phyloP scores from a whole-genome alignment of 2,113 vertebrate species.

The Tachuris rubrigastra region DNA sequence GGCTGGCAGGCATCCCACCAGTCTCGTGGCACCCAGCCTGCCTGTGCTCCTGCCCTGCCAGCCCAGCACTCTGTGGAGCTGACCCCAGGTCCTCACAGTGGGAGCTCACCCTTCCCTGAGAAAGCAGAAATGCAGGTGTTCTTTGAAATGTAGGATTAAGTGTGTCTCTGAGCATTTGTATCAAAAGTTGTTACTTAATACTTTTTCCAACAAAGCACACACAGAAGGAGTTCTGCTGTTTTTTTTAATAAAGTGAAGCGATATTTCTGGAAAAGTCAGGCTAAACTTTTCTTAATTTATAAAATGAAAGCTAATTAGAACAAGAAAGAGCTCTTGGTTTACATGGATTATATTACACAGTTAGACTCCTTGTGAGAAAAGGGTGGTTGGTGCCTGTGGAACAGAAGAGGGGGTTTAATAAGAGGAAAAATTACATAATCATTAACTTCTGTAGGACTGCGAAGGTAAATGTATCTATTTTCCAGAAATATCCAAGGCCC shows the following conservation, averaged over 20 bases:
- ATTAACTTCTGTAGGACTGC: background rate
- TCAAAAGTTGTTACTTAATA: background rate
- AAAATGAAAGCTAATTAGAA: background rate
- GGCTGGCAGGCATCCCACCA: background rate
- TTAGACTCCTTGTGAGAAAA: background rate
- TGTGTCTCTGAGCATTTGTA: background rate
- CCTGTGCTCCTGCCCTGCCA: background rate
- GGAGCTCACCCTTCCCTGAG: background rate
- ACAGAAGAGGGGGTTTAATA: background rate
- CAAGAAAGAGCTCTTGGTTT: background rate
- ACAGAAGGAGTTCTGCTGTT: fast-evolving
- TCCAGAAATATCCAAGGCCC: background rate
- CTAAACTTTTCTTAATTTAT: background rate
- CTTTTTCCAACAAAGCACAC: background rate
- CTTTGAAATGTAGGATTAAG: background rate
- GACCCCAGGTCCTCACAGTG: fast-evolving
- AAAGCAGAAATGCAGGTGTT: background rate
- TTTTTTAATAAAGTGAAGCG: background rate
- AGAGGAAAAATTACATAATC: background rate
- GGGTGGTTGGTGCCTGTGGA: background rate
- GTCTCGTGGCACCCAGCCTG: background rate
- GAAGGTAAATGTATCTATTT: background rate
- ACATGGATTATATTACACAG: background rate
- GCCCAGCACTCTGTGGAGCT: background rate
- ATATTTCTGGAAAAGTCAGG: background rate